Evolutionary conservation across 2,797 vertebrate genomes (phyloP).

Genomic region (Podarcis lilfordi): DNA sequence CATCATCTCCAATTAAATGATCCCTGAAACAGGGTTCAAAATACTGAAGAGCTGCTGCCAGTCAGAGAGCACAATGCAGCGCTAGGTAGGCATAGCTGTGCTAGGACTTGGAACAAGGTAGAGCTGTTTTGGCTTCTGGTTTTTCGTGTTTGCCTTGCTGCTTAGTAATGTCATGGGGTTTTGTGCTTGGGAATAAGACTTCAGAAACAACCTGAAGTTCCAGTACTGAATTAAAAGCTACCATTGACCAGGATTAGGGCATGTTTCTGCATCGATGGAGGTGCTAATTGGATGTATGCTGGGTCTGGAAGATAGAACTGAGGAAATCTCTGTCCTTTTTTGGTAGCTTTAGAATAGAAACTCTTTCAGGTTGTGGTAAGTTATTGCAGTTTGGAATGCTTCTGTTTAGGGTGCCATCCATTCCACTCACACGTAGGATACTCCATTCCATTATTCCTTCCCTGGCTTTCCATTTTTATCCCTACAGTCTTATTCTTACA

Average conservation of each 20-base stretch:
- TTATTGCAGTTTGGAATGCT: background rate
- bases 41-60: background rate
- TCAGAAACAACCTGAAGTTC: too few species aligned
- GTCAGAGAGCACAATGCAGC: background rate
- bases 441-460: background rate
- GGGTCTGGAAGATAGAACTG: background rate
- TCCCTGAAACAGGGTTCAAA: background rate
- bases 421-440: background rate
- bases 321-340: background rate
- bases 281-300: background rate
- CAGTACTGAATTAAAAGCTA: background rate
- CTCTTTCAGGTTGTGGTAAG: background rate
- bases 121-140: background rate
- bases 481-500: background rate
- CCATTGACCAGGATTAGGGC: too few species aligned
- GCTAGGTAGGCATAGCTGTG: background rate
- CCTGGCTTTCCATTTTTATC: background rate
- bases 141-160: background rate
- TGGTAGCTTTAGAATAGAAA: background rate
- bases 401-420: background rate
- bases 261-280: background rate
- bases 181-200: background rate
- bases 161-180: background rate
- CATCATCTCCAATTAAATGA: background rate
- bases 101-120: background rate